These are phyloP conservation scores for Anolis sagrei DNA, from an alignment of 2,113 vertebrate genomes.

Conservation along the genomic window DNA sequence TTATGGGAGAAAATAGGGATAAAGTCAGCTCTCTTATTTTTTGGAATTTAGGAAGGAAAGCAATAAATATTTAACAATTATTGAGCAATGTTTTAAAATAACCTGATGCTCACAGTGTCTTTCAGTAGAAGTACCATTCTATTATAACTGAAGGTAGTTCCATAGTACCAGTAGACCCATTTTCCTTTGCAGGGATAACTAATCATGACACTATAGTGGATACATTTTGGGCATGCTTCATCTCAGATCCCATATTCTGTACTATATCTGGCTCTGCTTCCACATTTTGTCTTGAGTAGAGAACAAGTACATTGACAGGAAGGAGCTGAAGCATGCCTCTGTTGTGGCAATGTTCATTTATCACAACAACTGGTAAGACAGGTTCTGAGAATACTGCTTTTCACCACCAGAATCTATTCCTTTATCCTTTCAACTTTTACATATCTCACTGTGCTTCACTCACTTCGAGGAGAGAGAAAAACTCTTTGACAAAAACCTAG, in stretches of 20 bases:
- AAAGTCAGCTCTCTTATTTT: no score
- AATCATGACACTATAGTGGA: background rate
- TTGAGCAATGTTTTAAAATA: background rate
- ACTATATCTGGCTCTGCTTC: background rate
- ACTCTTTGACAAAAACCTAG: constrained; percentile 1
- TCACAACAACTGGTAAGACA: background rate
- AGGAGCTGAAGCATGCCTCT: background rate
- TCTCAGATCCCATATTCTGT: background rate
- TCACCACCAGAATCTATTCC: background rate
- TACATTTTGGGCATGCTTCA: background rate
- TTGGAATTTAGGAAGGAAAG: no score
- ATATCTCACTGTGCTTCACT: background rate
- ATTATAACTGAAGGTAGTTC: background rate
- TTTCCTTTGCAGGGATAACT: constrained; percentile 15
- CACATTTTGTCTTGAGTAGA: background rate
- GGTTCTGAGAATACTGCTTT: background rate
- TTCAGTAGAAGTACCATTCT: background rate
- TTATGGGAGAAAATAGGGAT: no score
- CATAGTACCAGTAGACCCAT: background rate
- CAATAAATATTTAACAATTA: background rate
- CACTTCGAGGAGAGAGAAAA: background rate
- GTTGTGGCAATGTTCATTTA: background rate
- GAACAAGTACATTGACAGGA: background rate
- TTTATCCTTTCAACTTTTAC: background rate
- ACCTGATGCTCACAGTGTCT: background rate